phyloP scores from a whole-genome alignment of 1,140 invertebrate genomes.

The Charaxes varanes region DNA sequence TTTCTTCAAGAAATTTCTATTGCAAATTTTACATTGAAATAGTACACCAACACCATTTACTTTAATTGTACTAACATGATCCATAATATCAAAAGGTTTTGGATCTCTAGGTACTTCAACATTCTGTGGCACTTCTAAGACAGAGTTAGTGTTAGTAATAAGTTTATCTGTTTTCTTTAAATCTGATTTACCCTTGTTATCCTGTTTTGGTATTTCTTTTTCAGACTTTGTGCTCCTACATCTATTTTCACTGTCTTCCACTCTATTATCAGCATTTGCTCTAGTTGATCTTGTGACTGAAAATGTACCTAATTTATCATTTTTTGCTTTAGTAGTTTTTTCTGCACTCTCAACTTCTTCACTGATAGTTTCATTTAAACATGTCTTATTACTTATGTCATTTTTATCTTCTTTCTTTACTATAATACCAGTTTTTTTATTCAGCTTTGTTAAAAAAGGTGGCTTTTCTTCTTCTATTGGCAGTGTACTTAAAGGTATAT shows the following conservation, averaged over 20 bases:
- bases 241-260: background rate
- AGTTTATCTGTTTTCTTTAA: background rate
- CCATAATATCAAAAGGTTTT: slow-evolving; percentile 52
- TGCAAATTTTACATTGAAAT: slow-evolving; percentile 62
- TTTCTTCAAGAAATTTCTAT: slow-evolving; percentile 62
- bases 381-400: background rate
- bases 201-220: slow-evolving; percentile 1
- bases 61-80: slow-evolving; percentile 61
- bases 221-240: background rate
- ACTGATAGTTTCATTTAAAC: background rate
- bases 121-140: slow-evolving; percentile 7
- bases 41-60: slow-evolving; percentile 58
- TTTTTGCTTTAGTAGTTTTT: background rate
- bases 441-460: slow-evolving; percentile 8
- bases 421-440: slow-evolving; percentile 7
- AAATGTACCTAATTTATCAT: too few relatives aligned
- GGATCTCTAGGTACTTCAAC: background rate
- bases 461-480: slow-evolving; percentile 22
- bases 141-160: slow-evolving; percentile 12
- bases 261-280: too few relatives aligned
- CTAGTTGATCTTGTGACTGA: too few relatives aligned
- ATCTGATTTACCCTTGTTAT: slow-evolving; percentile 3
- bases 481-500: slow-evolving; percentile 29
- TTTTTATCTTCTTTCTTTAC: slow-evolving; percentile 1
- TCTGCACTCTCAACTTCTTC: background rate